phyloP scores from a whole-genome alignment of 2,797 vertebrate genomes.

The Cyprinodon diabolis region DNA sequence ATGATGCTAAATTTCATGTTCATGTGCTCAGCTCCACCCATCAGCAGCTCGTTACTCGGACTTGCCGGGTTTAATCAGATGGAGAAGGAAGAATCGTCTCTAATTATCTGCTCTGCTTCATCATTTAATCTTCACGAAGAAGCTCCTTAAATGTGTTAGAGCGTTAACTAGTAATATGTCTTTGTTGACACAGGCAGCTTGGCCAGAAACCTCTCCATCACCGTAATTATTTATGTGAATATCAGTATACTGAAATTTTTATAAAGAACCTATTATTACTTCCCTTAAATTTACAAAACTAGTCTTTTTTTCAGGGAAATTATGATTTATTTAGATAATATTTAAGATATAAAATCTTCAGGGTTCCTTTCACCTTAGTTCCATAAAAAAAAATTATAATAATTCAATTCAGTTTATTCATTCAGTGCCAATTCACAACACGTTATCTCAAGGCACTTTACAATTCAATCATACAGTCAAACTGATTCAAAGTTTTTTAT shows the following conservation, averaged over 20 bases:
- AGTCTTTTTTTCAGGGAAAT: neutral
- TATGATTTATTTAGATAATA: too few relatives aligned
- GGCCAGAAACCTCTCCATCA: constrained; percentile 27
- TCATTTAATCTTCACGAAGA: constrained; percentile 72
- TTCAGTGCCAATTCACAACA: too few relatives aligned
- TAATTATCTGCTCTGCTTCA: constrained; percentile 78
- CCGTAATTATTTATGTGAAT: constrained; percentile 43
- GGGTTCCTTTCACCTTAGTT: neutral
- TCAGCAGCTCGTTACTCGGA: constrained; percentile 77
- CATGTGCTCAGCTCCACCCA: constrained; percentile 76
- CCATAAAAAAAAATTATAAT: too few relatives aligned
- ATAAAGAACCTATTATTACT: constrained; percentile 5
- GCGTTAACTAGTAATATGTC: constrained; percentile 40
- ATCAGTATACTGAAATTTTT: constrained; percentile 14
- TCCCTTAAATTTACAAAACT: neutral
- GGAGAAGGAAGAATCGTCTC: constrained; percentile 70
- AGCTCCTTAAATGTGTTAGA: constrained; percentile 40
- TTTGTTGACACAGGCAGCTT: constrained; percentile 26
- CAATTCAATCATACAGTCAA: too few relatives aligned
- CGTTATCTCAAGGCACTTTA: too few relatives aligned
- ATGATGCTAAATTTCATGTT: constrained; percentile 83
- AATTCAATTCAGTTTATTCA: too few relatives aligned
- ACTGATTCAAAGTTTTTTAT: too few relatives aligned
- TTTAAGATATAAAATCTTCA: neutral
- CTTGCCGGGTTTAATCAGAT: constrained; percentile 79